Base-by-base conservation (phyloP, 2,888 invertebrate genomes). In the Dendrolimus houi region DNA sequence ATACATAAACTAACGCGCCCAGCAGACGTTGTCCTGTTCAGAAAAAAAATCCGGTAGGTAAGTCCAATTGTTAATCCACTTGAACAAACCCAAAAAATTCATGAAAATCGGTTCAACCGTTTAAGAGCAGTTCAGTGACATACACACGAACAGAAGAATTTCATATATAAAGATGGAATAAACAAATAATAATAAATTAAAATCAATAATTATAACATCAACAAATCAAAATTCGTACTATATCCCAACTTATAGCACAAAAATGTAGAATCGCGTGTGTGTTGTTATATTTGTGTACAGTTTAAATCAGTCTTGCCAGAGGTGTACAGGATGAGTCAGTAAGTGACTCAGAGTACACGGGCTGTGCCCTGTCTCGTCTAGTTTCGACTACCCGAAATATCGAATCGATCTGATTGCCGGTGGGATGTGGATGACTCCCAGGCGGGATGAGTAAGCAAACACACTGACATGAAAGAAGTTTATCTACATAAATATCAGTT, bases 131-230 rank as follows among this genome's bases (percentile, higher is more conserved):
- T 29, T 29, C 29, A 29, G 29, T 29, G 29, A 29, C 29, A 3
- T 29, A 3, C 29, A 29, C 29, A 29, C 29, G 29, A 29, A 14
- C 14, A 14, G 14, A 14, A 14, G 1, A 14, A 3, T 29, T 29
- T 29, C 2, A 29, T 29, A 29, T 29, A 29, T 29, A 3, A 29
- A 29, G 29, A 29, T 29, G 3, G 3, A 29, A 29, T 29, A 29
- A 29, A 29, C 29, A 0, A 29, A 29, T 29, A 83, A 81, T 85
- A 81, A 85, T 85, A 81, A 85, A 86, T 85, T 82, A 78, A 77
- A 75, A 68, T 68, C 73, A 77, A 71, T 74, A 40, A 29, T 42
- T 13, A 41, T 52, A 53, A 55, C 55, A 41, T 9, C 55, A 42
- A 40, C 53, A 14, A 52, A 54, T 56, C 54, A 57, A 52, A 52